Evolutionary conservation across 2,888 invertebrate genomes (phyloP), one percentile per base, ranked within the genome.

Genomic region (Aphodius sticticus): DNA sequence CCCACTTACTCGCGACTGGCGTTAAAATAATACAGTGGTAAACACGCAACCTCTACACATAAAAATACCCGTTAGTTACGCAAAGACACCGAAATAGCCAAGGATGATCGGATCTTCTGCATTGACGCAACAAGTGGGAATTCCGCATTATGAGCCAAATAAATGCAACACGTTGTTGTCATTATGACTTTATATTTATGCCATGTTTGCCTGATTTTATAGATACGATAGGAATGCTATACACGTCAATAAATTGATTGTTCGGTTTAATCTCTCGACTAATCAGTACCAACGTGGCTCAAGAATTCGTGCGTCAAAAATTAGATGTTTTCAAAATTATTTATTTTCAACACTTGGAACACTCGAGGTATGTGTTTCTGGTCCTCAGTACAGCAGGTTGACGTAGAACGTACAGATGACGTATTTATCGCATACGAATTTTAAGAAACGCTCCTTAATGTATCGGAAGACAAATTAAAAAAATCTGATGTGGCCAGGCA

Each of bases 81-180:
- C 53, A 53, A 53, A 53, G 12, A 53, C 53, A 12, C 12, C 53
- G 53, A 53, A 53, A 53, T 53, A 53, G 12, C 7, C 6, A 7
- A 12, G 12, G 53, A 53, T 53, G 7, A 53, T 53, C 53, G 12
- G 12, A 53, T 7, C 6, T 53, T 12, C 75, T 78, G 37, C 78
- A 75, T 78, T 78, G 74, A 78, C 74, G 78, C 76, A 75, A 70
- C 70, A 75, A 4, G 16, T 38, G 76, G 78, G 78, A 70, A 78
- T 78, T 78, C 78, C 78, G 69, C 7, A 6, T 26, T 26, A 26
- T 26, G 26, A 26, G 26, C 7, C 53, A 53, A 7, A 53, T 53
- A 53, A 53, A 53, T 9, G 12, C 12, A 53, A 53, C 53, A 9
- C 53, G 53, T 12, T 9, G 14, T 72, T 14, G 14, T 26, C 74